phyloP scores from a whole-genome alignment of 2,888 invertebrate genomes.

The Drosophila stalkeri region DNA sequence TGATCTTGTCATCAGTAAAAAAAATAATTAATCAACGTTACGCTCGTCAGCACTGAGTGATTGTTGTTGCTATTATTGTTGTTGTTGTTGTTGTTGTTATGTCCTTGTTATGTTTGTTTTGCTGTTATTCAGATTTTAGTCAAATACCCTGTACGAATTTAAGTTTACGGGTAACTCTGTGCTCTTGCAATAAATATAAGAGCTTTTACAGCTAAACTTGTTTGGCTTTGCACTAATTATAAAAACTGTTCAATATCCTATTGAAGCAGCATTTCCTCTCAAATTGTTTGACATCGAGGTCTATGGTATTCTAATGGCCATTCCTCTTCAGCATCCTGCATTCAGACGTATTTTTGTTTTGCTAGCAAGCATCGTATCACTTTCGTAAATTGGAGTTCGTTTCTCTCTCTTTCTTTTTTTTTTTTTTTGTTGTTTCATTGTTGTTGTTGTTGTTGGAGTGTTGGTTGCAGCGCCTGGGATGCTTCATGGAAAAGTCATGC shows the following conservation, averaged over 20 bases:
- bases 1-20: constrained; percentile 46
- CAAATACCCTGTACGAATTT: constrained; percentile 14
- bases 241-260: neutral
- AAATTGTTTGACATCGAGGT: neutral
- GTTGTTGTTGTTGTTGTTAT: neutral
- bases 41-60: constrained; percentile 33
- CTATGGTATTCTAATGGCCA: neutral
- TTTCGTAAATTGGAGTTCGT: constrained; percentile 77
- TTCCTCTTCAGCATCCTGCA: neutral
- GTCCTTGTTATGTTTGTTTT: constrained; percentile 2
- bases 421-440: constrained; percentile 22
- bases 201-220: neutral
- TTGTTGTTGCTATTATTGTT: neutral
- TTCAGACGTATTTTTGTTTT: constrained; percentile 24
- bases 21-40: constrained; percentile 72
- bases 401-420: constrained; percentile 7
- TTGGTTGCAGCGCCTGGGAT: constrained; percentile 52
- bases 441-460: constrained; percentile 27
- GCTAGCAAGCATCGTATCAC: constrained; percentile 67
- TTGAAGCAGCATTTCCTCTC: too few species aligned
- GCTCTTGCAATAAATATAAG: too few species aligned
- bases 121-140: constrained; percentile 4
- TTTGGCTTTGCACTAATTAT: neutral
- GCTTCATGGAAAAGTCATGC: constrained; percentile 74
- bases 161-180: neutral